These are phyloP conservation scores for Xestoiulus laeticollis DNA, from an alignment of 2,888 invertebrate species.

Conservation along the genomic window DNA sequence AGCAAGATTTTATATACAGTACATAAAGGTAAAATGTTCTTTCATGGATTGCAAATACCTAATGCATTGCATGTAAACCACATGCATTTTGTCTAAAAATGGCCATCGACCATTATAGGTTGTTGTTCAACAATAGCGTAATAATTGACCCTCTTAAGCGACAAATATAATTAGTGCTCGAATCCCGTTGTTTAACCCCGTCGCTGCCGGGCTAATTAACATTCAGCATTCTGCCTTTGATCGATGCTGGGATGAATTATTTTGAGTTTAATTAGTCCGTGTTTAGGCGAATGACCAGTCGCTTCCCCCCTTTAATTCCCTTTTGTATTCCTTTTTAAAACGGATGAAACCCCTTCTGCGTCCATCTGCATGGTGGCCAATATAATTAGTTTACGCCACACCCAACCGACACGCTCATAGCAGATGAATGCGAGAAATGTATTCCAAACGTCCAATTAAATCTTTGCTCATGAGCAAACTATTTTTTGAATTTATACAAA, in stretches of 20 bases:
- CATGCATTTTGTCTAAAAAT: not conserved
- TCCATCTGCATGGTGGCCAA: conserved; percentile 17
- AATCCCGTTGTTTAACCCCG: not conserved
- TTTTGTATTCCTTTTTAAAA: conserved; percentile 19
- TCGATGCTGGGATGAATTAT: conserved; percentile 3
- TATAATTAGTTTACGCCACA: conserved; percentile 25
- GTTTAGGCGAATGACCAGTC: not conserved
- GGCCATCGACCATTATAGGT: not conserved
- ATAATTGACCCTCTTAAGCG: not conserved
- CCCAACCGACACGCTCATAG: not conserved
- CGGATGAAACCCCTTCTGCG: not conserved
- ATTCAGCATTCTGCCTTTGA: conserved; percentile 11
- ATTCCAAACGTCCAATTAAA: not conserved
- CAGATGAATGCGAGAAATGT: conserved; percentile 13
- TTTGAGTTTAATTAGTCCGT: not conserved
- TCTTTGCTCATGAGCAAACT: not conserved
- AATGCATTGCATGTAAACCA: no score
- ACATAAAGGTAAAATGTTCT: no score
- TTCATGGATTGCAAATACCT: no score
- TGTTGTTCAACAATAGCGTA: not conserved
- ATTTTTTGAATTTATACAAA: not conserved
- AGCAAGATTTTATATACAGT: no score
- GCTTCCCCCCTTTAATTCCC: conserved; percentile 35
- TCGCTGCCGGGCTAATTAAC: not conserved
- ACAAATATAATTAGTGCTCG: conserved; percentile 4